These are phyloP conservation scores for Drosophila sulfurigaster DNA, from an alignment of 1,140 invertebrate genomes.

Conservation along the genomic window DNA sequence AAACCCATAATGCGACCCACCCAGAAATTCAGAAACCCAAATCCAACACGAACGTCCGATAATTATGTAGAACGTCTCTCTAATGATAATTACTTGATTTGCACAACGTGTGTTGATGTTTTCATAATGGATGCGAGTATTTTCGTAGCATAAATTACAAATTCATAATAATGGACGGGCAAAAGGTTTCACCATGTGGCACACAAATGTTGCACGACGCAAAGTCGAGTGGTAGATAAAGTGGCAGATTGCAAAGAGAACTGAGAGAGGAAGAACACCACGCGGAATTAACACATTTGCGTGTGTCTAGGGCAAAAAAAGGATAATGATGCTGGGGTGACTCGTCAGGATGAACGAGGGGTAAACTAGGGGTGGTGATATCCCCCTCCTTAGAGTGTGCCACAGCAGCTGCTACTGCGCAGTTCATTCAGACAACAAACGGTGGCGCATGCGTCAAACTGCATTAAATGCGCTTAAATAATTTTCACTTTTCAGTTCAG, in stretches of 20 bases:
- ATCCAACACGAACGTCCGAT: conserved; percentile 50
- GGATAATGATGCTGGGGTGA: conserved; percentile 71
- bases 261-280: conserved; percentile 30
- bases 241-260: conserved; percentile 72
- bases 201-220: conserved; percentile 38
- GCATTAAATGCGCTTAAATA: conserved; percentile 71
- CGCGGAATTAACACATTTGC: conserved; percentile 75
- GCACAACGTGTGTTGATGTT: conserved; percentile 79
- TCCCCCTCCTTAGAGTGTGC: conserved; percentile 41
- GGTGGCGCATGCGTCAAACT: conserved; percentile 68
- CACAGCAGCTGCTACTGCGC: conserved; percentile 71
- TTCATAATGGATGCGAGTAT: conserved; percentile 69
- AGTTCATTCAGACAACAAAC: conserved; percentile 47
- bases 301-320: conserved; percentile 40
- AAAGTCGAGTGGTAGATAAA: conserved; percentile 65
- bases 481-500: conserved; percentile 68
- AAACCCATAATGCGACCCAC: conserved; percentile 29
- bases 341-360: background rate
- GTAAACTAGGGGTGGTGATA: conserved; percentile 48
- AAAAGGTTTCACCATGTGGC: conserved; percentile 52
- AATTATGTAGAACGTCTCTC: conserved; percentile 75
- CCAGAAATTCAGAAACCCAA: conserved; percentile 9
- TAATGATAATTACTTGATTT: conserved; percentile 80
- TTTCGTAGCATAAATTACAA: conserved; percentile 70
- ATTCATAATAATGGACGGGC: conserved; percentile 39